phyloP scores from a whole-genome alignment of 2,113 vertebrate genomes.

The Osmerus mordax region DNA sequence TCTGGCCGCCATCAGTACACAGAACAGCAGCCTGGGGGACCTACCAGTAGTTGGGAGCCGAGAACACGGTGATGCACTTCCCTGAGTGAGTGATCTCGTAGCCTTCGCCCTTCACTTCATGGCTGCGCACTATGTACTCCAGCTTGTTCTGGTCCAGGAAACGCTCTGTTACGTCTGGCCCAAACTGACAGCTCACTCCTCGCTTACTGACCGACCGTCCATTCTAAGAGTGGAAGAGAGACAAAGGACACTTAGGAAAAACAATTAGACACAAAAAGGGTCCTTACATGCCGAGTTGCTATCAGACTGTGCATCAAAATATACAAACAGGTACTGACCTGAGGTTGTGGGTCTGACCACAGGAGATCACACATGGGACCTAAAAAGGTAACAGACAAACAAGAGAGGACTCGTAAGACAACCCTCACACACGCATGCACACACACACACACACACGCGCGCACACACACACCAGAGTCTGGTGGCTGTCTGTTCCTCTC shows the following conservation, averaged over 20 bases:
- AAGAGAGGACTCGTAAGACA: constrained; percentile 4
- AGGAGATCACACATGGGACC: constrained; percentile 94
- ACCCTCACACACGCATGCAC: neutral
- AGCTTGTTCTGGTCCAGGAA: constrained; percentile 89
- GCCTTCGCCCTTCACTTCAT: constrained; percentile 91
- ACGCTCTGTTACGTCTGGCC: constrained; percentile 84
- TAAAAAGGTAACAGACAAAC: constrained; percentile 41
- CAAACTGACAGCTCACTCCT: constrained; percentile 94
- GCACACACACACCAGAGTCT: constrained; percentile 62
- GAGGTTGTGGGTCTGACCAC: constrained; percentile 90
- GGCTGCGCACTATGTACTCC: constrained; percentile 90
- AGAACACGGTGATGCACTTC: constrained; percentile 94
- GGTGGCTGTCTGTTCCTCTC: constrained; percentile 75
- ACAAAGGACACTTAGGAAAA: neutral
- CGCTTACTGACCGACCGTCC: constrained; percentile 89
- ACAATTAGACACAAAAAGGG: neutral
- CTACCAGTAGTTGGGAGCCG: constrained; percentile 96
- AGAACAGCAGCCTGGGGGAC: neutral
- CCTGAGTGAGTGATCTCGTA: constrained; percentile 93
- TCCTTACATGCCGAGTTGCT: neutral
- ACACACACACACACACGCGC: neutral
- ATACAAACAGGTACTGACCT: constrained; percentile 71
- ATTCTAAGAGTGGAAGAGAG: constrained; percentile 58
- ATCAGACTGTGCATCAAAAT: neutral
- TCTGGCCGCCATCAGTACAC: neutral